These are phyloP conservation scores for Hydropsyche betteni DNA, from an alignment of 2,888 invertebrate species.

Conservation along the genomic window DNA sequence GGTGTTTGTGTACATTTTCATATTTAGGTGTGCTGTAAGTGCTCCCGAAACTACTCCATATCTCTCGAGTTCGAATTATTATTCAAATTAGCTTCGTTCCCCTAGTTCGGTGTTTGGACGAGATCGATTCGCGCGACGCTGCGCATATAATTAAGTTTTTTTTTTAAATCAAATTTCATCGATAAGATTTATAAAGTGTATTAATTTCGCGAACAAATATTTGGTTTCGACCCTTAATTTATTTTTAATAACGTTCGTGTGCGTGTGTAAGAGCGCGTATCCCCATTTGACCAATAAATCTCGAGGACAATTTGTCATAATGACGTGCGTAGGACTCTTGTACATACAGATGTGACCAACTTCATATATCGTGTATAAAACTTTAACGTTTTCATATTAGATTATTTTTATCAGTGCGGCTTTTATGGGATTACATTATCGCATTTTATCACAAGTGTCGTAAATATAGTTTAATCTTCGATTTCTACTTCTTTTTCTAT, in stretches of 20 bases:
- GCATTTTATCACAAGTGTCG: no score
- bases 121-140: not conserved
- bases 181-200: no score
- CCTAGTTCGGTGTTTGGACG: conserved; percentile 12
- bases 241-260: not conserved
- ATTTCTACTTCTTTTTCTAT: no score
- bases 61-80: conserved; percentile 28
- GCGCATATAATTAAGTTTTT: conserved; percentile 5
- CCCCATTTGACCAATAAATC: conserved; percentile 3
- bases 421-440: no score
- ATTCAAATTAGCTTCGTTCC: conserved; percentile 11
- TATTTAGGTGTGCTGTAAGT: not conserved
- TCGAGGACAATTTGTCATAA: conserved; percentile 25
- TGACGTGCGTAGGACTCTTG: not conserved
- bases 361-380: no score
- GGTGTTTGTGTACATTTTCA: not conserved
- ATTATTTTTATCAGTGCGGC: no score
- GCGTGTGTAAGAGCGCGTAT: not conserved
- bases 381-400: no score
- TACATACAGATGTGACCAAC: no score
- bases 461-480: no score
- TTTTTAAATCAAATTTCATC: no score
- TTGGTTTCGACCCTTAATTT: no score
- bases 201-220: no score
- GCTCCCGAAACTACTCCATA: conserved; percentile 7